These are phyloP conservation scores for Oenanthe oenanthe DNA, from an alignment of 2,113 vertebrate genomes.

Conservation along the genomic window DNA sequence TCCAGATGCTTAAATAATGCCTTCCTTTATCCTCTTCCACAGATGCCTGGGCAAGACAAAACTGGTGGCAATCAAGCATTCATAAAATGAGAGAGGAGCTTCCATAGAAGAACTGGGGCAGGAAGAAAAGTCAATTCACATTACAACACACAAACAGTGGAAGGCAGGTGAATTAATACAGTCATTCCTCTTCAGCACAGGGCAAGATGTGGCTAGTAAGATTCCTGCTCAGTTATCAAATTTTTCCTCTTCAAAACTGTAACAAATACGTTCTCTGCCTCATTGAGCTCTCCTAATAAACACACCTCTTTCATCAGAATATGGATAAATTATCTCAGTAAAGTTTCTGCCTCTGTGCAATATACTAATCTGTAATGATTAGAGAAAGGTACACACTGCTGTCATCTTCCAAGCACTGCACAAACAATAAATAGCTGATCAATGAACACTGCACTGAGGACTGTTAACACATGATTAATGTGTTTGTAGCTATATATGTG, in stretches of 20 bases:
- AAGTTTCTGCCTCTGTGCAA: background rate
- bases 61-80: background rate
- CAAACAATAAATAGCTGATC: background rate
- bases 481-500: background rate
- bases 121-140: background rate
- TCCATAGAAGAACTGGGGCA: background rate
- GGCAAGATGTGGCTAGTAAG: background rate
- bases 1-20: background rate
- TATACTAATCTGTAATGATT: background rate
- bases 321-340: background rate
- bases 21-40: background rate
- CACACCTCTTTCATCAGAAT: background rate
- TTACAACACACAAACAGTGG: background rate
- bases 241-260: background rate
- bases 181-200: background rate
- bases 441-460: background rate
- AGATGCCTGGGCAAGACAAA: background rate
- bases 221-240: background rate
- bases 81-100: background rate
- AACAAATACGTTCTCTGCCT: background rate
- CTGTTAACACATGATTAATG: background rate
- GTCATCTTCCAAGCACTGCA: background rate
- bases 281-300: background rate
- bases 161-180: background rate
- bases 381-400: background rate